These are phyloP conservation scores for Cossypha caffra DNA, from an alignment of 2,797 vertebrate genomes.

Conservation along the genomic window DNA sequence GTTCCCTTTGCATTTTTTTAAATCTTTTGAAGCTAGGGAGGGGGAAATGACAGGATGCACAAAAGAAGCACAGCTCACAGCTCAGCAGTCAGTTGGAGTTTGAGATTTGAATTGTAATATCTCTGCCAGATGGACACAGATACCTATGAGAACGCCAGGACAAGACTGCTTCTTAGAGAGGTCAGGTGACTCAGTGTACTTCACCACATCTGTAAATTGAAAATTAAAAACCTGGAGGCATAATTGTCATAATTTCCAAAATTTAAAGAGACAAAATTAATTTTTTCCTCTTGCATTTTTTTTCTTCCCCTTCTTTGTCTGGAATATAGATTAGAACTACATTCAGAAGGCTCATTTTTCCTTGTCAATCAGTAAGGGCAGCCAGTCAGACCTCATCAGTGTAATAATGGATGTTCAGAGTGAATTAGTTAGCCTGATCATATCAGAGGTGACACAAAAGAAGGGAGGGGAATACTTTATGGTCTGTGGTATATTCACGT, in stretches of 20 bases:
- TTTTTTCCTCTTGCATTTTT: background rate
- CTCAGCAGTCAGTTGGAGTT: constrained; percentile 40
- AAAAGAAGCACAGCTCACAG: constrained; percentile 22
- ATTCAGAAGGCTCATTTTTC: constrained; percentile 59
- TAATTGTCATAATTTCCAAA: constrained; percentile 17
- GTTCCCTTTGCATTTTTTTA: constrained; percentile 45
- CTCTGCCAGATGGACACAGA: constrained; percentile 59
- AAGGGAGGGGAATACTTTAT: constrained; percentile 29
- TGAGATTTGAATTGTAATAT: constrained; percentile 51
- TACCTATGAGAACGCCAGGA: constrained; percentile 41
- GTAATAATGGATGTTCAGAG: constrained; percentile 61
- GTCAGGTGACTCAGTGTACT: constrained; percentile 29
- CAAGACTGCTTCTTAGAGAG: constrained; percentile 29
- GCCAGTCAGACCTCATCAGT: constrained; percentile 67
- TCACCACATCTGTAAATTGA: constrained; percentile 43
- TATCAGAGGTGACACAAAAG: constrained; percentile 46
- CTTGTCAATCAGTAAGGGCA: constrained; percentile 68
- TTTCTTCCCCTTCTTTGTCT: background rate
- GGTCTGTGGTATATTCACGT: background rate
- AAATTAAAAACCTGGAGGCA: constrained; percentile 39
- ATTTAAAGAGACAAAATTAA: constrained; percentile 31
- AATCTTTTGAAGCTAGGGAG: constrained; percentile 45
- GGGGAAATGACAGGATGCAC: background rate
- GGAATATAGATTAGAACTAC: constrained; percentile 37
- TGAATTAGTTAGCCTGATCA: constrained; percentile 58